Evolutionary conservation across 2,113 vertebrate genomes (phyloP), one percentile per base, ranked within the genome.

Genomic region (Apeltes quadracus): DNA sequence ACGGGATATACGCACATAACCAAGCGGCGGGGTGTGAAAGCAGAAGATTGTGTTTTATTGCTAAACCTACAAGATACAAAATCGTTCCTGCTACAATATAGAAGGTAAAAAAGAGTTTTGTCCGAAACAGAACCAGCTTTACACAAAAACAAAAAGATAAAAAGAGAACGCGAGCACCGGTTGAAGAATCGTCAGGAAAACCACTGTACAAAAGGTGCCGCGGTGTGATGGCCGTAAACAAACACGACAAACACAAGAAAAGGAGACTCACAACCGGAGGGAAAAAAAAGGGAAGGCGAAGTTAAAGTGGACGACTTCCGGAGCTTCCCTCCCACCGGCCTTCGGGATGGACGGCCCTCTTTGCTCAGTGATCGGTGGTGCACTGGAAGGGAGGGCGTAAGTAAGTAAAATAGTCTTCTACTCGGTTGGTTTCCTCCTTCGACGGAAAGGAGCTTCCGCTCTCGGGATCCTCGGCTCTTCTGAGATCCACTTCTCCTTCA

Each of bases 1-100:
- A n/a, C 46, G 56, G 51, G 36, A 29, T 71, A 7, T 56, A 51
- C 23, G 14, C 20, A 44, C 25, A 27, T n/a, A 15, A 56, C 44
- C 34, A 8, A 11, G 66, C 57, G 73, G 67, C 39, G 5, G 73
- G 57, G 76, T 69, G 79, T 71, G 50, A 75, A 78, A 93, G 88
- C 50, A 13, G 75, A 89, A 80, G n/a, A 25, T 65, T 74, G 70
- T 61, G 77, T 85, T 84, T 94, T 94, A 94, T 94, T 94, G 94
- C 93, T 93, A 89, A 93, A 89, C 84, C 92, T 93, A 93, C 77
- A 34, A 83, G 78, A 86, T 93, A 93, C 67, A 92, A 93, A 93
- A 89, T 76, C 77, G 74, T 77, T 86, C 84, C 84, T 92, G 93
- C 92, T 94, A 93, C 93, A 92, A 70, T 91, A 89, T 78, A 78